These are phyloP conservation scores for Cheilosia soror DNA, from an alignment of 2,888 invertebrate genomes.

Conservation along the genomic window DNA sequence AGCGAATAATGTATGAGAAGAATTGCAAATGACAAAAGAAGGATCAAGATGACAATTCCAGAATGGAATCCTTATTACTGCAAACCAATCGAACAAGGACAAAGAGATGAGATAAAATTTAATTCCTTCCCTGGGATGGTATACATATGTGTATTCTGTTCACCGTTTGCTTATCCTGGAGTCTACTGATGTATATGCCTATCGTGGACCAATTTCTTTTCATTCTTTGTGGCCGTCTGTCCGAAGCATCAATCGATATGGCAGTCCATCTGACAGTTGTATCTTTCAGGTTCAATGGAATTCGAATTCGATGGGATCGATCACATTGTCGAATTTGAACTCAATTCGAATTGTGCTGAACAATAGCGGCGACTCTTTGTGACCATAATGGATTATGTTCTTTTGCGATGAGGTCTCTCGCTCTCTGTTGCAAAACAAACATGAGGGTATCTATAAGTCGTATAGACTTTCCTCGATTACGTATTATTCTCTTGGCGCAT, in stretches of 20 bases:
- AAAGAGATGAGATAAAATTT: conserved; percentile 70
- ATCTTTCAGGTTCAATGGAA: conserved; percentile 70
- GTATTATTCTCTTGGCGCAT: conserved; percentile 49
- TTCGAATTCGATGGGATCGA: conserved; percentile 55
- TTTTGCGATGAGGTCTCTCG: conserved; percentile 38
- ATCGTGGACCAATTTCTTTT: conserved; percentile 24
- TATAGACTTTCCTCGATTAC: not conserved
- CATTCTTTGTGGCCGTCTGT: conserved; percentile 45
- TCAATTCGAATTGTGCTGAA: conserved; percentile 49
- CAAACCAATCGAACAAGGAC: conserved; percentile 72
- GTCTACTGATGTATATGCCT: conserved; percentile 12
- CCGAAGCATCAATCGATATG: conserved; percentile 59
- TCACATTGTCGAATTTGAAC: conserved; percentile 61
- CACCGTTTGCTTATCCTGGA: conserved; percentile 22
- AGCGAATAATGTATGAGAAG: conserved; percentile 30
- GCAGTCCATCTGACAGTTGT: conserved; percentile 73
- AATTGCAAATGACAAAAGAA: conserved; percentile 36
- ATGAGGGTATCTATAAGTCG: conserved; percentile 19
- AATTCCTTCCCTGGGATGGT: conserved; percentile 47
- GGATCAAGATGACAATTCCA: conserved; percentile 73
- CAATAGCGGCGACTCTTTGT: conserved; percentile 67
- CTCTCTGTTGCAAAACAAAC: not conserved
- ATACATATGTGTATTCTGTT: too few species aligned
- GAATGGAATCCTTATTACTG: conserved; percentile 70
- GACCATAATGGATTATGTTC: conserved; percentile 69